Percentiles rank a stretch among this genome's conserved stretches.
Conservation (phyloP, 2,888 invertebrate species). For the Agrochola circellaris region DNA sequence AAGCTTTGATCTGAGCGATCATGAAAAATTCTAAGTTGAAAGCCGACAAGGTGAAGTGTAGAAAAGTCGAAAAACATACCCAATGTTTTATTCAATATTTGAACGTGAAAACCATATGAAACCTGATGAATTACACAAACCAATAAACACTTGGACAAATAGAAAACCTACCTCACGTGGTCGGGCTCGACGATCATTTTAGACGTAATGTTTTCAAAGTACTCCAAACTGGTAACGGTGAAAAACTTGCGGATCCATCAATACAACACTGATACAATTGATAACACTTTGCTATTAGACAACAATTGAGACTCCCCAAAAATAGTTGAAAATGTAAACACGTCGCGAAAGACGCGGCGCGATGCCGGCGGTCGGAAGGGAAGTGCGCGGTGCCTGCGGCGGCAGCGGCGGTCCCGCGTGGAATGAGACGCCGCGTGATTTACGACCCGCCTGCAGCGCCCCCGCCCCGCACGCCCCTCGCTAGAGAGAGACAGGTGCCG, state of each 20-base stretch:
- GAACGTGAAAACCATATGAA: slow-evolving; percentile 64
- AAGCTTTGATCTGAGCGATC: slow-evolving; percentile 11
- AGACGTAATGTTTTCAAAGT: slow-evolving; percentile 86
- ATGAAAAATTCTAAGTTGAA: slow-evolving; percentile 55
- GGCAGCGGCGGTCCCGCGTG: slow-evolving; percentile 90
- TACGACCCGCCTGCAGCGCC: slow-evolving; percentile 91
- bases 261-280: slow-evolving; percentile 81
- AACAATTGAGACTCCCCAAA: slow-evolving; percentile 83
- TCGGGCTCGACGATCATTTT: slow-evolving; percentile 90
- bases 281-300: slow-evolving; percentile 80
- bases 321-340: slow-evolving; percentile 86
- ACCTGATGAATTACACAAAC: slow-evolving; percentile 71
- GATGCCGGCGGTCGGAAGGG: slow-evolving; percentile 86
- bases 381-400: slow-evolving; percentile 90
- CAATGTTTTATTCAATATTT: slow-evolving; percentile 51
- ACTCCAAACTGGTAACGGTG: slow-evolving; percentile 79
- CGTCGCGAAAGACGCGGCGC: slow-evolving; percentile 89
- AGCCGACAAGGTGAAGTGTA: slow-evolving; percentile 40
- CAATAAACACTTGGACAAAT: slow-evolving; percentile 83
- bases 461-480: slow-evolving; percentile 87
- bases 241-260: slow-evolving; percentile 85
- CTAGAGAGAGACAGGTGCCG: slow-evolving; percentile 78
- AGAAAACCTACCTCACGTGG: slow-evolving; percentile 88
- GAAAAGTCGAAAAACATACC: slow-evolving; percentile 47
- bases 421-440: slow-evolving; percentile 91